phyloP scores from a whole-genome alignment of 2,113 vertebrate genomes.

The Pomatostomus ruficeps region DNA sequence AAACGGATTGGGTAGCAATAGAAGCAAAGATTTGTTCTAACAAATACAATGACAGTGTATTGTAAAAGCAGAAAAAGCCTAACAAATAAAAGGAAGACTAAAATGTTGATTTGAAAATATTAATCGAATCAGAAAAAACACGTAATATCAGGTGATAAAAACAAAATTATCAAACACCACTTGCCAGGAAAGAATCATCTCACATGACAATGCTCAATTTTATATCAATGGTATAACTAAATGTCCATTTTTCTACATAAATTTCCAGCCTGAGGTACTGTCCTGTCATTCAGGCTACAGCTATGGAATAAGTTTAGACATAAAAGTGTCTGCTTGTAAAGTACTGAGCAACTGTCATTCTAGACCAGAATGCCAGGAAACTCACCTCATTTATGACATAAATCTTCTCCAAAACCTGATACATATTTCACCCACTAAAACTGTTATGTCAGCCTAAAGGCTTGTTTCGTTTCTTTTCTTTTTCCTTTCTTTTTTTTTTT shows the following conservation, averaged over 20 bases:
- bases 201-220: neutral
- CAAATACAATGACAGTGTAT: neutral
- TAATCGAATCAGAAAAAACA: neutral
- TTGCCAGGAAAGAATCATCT: neutral
- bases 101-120: neutral
- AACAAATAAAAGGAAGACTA: neutral
- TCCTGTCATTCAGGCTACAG: neutral
- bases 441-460: neutral
- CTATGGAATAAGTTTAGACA: neutral
- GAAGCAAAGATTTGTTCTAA: neutral
- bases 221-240: neutral
- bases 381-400: neutral
- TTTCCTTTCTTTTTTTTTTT: neutral
- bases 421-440: neutral
- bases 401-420: neutral
- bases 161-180: neutral
- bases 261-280: neutral
- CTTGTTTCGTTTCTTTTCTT: neutral
- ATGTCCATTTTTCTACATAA: neutral
- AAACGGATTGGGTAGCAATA: neutral
- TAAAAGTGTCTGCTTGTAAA: neutral
- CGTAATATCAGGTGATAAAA: neutral
- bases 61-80: neutral
- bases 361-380: neutral
- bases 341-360: neutral